These are phyloP conservation scores for Trilocha varians DNA, from an alignment of 2,888 invertebrate species.

Conservation along the genomic window DNA sequence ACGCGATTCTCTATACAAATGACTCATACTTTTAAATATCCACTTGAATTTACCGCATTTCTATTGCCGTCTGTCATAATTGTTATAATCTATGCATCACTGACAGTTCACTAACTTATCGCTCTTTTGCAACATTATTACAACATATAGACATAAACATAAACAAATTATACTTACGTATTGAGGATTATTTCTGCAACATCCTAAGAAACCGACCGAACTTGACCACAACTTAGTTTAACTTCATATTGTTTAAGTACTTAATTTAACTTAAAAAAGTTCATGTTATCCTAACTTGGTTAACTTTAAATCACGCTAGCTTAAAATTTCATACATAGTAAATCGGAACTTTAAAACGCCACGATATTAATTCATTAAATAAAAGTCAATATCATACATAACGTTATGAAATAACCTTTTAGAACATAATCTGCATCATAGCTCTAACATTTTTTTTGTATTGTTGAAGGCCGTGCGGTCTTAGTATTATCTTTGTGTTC, in stretches of 20 bases:
- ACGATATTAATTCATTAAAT: too few species aligned
- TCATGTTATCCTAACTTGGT: conserved; percentile 3
- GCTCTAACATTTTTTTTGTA: conserved; percentile 35
- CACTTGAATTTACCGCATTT: conserved; percentile 41
- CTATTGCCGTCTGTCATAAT: too few species aligned
- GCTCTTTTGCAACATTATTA: conserved; percentile 5
- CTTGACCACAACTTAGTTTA: conserved; percentile 6
- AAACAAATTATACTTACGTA: neutral
- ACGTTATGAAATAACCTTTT: conserved; percentile 46
- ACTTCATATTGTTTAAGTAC: neutral
- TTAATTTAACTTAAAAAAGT: neutral
- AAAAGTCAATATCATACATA: conserved; percentile 16
- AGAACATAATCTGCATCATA: conserved; percentile 39
- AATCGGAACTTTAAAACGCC: too few species aligned
- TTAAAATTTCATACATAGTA: too few species aligned
- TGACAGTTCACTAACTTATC: conserved; percentile 13
- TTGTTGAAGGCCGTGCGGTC: conserved; percentile 36
- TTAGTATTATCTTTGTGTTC: conserved; percentile 17
- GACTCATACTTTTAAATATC: conserved; percentile 34
- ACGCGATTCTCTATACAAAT: conserved; percentile 10
- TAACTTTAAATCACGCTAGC: neutral
- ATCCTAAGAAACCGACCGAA: conserved; percentile 1
- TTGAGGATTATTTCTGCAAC: conserved; percentile 1
- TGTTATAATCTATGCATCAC: conserved; percentile 18
- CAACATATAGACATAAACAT: neutral